Base-by-base conservation (phyloP, 2,797 vertebrate species). In the Tokudaia muenninki region DNA sequence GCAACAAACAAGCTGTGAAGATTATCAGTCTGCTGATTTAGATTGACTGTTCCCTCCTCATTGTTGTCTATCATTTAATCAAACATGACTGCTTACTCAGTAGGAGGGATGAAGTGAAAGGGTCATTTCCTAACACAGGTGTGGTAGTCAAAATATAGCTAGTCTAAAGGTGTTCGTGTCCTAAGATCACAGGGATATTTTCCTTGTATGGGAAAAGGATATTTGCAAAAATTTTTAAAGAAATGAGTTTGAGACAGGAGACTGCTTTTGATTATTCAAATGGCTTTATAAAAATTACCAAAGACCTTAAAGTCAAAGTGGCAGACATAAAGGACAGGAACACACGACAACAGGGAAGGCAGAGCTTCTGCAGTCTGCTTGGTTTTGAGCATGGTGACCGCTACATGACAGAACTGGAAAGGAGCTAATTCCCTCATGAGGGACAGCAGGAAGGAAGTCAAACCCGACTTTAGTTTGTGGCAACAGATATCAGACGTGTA, bases 1-100 rank as follows among this genome's bases (percentile, higher is more conserved):
- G 37, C 34, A 95, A 96, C 96, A 29, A 95, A 96, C 97, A 29
- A 95, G 87, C 92, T 70, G 88, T 55, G 94, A 96, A 97, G 97
- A 83, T n/a, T 10, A 81, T 91, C 86, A 37, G 26, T 94, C 59
- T 34, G n/a, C 65, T 91, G 93, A 93, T 63, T 65, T 63, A 92
- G 72, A 52, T 59, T 52, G 26, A 70, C 7, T 44, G 84, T 78
- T 96, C 59, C 78, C 24, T 67, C 57, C 34, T 65, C 14, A 11
- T 80, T 87, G 57, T 52, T 88, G 0, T 24, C 67, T 91, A 52
- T 24, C 24, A 34, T 92, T 95, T 57, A 74, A 34, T n/a, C 52
- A 50, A 94, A 80, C 87, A 83, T 24, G 90, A n/a, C 14, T 96
- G 9, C 77, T 90, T 72, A 86, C 78, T 65, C 8, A 95, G 77